Percentiles rank a stretch among this genome's conserved stretches.
These are phyloP conservation scores for Spea hammondii DNA, from an alignment of 2,797 vertebrate genomes.

Conservation along the genomic window DNA sequence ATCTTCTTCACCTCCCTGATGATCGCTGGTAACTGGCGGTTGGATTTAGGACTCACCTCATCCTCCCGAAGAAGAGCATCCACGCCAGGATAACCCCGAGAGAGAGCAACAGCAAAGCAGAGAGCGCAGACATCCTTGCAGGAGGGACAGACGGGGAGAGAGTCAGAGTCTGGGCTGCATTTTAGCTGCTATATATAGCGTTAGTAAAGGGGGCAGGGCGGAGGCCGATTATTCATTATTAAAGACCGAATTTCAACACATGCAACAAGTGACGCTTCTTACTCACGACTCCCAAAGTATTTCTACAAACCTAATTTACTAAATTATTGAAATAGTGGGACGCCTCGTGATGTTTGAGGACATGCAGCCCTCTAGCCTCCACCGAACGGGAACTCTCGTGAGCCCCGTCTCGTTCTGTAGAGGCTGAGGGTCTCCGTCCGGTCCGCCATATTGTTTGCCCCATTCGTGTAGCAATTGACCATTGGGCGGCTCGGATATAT, in stretches of 20 bases:
- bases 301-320: no score
- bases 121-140: not conserved
- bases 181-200: conserved; percentile 5
- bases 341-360: no score
- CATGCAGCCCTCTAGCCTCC: no score
- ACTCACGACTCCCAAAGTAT: not conserved
- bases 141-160: not conserved
- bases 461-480: no score
- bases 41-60: conserved; percentile 9
- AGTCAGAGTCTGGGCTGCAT: not conserved
- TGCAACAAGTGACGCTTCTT: not conserved
- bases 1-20: no score
- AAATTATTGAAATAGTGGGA: no score
- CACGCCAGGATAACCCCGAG: not conserved
- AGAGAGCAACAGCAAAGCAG: not conserved
- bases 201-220: not conserved
- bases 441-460: no score
- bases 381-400: no score
- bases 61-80: conserved; percentile 8
- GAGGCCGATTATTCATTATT: not conserved
- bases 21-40: no score
- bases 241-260: not conserved
- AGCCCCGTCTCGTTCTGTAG: no score
- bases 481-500: no score
- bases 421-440: no score